A percentile compares a stretch with the other conserved stretches of the same genome.
Evolutionary conservation across 2,888 invertebrate genomes (phyloP).

Genomic region (Lingula anatina): DNA sequence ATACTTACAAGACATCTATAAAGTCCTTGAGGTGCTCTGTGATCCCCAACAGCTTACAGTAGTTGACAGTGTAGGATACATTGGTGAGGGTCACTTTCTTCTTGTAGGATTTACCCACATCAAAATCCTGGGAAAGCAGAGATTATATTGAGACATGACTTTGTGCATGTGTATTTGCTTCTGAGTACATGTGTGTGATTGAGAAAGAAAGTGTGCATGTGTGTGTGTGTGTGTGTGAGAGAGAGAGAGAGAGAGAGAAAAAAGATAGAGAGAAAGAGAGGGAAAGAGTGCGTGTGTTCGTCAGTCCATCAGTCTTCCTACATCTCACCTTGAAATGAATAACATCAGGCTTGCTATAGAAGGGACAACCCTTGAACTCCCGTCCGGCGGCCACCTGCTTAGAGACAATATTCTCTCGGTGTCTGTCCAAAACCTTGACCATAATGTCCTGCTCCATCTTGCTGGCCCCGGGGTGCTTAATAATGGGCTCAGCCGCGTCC

Average conservation of each 20-base stretch:
- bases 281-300: too few species aligned
- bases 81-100: conserved; percentile 50
- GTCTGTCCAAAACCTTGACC: conserved; percentile 36
- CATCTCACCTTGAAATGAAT: conserved; percentile 49
- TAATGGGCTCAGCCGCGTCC: conserved; percentile 19
- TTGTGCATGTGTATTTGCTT: too few species aligned
- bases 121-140: conserved; percentile 46
- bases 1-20: conserved; percentile 44
- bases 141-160: too few species aligned
- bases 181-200: too few species aligned
- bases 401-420: conserved; percentile 41
- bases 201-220: too few species aligned
- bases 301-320: too few species aligned
- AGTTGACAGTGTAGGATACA: conserved; percentile 51
- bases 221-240: too few species aligned
- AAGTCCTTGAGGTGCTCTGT: conserved; percentile 51
- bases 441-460: conserved; percentile 51
- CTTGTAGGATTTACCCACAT: conserved; percentile 48
- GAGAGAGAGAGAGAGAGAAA: too few species aligned
- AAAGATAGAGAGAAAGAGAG: too few species aligned
- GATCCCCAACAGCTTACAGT: conserved; percentile 46
- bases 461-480: conserved; percentile 32
- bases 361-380: conserved; percentile 46
- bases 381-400: conserved; percentile 48
- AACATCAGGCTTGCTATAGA: conserved; percentile 50